A percentile compares a stretch with the other conserved stretches of the same genome.
Evolutionary conservation across 2,888 invertebrate species (phyloP).

Genomic region (Blastobasis lacticolella): DNA sequence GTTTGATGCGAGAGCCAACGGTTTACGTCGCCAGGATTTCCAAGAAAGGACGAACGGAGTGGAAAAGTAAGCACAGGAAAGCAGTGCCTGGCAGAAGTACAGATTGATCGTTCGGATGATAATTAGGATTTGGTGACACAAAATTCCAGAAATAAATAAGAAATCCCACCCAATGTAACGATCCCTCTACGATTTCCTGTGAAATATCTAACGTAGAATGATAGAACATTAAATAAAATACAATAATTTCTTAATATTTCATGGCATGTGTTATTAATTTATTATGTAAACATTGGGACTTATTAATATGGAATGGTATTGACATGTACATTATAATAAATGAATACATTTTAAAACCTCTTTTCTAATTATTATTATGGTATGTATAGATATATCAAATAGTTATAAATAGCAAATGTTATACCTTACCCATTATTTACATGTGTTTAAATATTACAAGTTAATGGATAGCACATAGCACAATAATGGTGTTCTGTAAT

Average conservation of each 20-base stretch:
- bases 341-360: neutral
- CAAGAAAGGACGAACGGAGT: no score
- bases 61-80: no score
- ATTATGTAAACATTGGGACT: slow-evolving; percentile 25
- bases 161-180: no score
- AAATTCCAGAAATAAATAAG: no score
- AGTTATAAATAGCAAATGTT: no score
- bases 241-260: neutral
- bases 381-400: neutral
- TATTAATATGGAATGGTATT: slow-evolving; percentile 34
- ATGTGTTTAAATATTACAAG: neutral
- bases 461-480: neutral
- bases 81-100: no score
- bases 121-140: no score
- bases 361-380: neutral
- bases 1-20: no score
- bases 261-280: neutral
- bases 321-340: slow-evolving; percentile 18
- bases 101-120: no score
- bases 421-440: neutral
- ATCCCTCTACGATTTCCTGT: no score
- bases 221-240: neutral
- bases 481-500: slow-evolving; percentile 18
- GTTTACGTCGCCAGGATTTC: no score
- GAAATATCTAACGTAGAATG: neutral